Conservation (phyloP, 2,888 invertebrate genomes). For the Pomacea canaliculata region DNA sequence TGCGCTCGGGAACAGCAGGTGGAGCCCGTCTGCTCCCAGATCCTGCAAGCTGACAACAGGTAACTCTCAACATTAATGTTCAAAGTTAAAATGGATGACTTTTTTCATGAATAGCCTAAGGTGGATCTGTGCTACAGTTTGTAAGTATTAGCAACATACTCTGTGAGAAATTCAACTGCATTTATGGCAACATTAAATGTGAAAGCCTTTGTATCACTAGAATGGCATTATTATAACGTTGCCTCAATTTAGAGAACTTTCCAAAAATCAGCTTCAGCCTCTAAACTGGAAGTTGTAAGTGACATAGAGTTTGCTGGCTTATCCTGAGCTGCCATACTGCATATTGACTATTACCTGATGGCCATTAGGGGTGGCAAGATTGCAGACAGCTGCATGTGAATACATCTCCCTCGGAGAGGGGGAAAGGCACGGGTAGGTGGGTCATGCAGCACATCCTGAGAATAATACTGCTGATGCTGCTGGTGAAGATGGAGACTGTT, state of each 20-base stretch:
- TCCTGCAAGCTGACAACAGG: neutral
- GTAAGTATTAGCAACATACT: no score
- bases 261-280: no score
- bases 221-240: no score
- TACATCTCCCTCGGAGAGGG: slow-evolving; percentile 47
- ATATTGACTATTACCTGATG: slow-evolving; percentile 37
- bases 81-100: neutral
- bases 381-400: slow-evolving; percentile 39
- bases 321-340: no score
- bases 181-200: no score
- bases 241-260: no score
- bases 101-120: no score
- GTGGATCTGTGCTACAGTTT: no score
- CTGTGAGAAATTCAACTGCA: no score
- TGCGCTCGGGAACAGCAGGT: slow-evolving; percentile 25
- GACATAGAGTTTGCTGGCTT: no score
- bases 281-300: no score
- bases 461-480: slow-evolving; percentile 9
- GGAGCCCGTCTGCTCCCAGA: slow-evolving; percentile 19
- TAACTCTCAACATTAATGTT: neutral
- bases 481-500: neutral
- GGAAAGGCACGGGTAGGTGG: slow-evolving; percentile 31
- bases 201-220: no score
- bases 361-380: slow-evolving; percentile 37
- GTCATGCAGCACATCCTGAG: slow-evolving; percentile 23